A percentile compares a stretch with the other conserved stretches of the same genome.
Evolutionary conservation across 2,113 vertebrate genomes (phyloP).

Genomic region (Hydrolagus affinis): DNA sequence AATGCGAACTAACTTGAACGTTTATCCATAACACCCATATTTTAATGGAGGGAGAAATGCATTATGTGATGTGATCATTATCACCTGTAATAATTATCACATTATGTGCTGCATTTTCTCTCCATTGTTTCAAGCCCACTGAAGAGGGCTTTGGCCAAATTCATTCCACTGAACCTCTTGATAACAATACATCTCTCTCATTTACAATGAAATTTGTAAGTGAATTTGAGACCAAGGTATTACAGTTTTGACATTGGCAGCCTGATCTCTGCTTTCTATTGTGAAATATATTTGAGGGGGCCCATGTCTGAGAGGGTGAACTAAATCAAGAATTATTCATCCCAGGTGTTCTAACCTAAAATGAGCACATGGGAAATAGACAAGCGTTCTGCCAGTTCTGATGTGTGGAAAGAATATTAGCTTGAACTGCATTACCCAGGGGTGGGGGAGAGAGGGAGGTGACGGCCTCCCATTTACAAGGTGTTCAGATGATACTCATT

Average conservation of each 20-base stretch:
- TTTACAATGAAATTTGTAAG: not conserved
- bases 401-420: not conserved
- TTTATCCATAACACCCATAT: no score
- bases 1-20: no score
- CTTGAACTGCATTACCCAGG: not conserved
- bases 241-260: not conserved
- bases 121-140: not conserved
- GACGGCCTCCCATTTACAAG: constrained; percentile 27
- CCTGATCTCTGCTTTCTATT: not conserved
- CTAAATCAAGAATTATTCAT: not conserved
- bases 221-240: not conserved
- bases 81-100: no score
- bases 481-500: constrained; percentile 3
- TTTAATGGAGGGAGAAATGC: no score
- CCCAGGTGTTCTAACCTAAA: constrained; percentile 5
- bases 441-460: not conserved
- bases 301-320: not conserved
- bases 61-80: no score
- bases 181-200: not conserved
- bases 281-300: no score
- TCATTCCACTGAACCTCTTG: not conserved
- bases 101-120: no score
- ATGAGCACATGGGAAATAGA: constrained; percentile 13
- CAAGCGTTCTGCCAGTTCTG: constrained; percentile 8
- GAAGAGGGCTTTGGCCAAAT: no score